phyloP scores from a whole-genome alignment of 30 jellyfish, hydroid and myxozoan species.

The Cassiopea andromeda region DNA sequence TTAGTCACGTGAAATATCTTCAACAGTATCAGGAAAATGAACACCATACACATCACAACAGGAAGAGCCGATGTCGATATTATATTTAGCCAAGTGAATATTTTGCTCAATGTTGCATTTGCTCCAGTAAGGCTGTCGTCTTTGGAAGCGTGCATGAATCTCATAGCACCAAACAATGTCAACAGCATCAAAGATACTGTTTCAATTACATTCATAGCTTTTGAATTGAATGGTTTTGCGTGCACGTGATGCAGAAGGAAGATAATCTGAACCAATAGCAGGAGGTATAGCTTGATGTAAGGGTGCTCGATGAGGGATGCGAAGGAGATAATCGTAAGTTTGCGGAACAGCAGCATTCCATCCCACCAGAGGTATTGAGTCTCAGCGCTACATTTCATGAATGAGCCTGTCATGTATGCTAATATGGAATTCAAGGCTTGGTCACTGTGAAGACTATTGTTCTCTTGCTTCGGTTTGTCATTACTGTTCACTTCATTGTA shows the following conservation, averaged over 20 bases:
- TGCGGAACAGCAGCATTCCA: conserved; percentile 34
- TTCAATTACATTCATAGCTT: conserved; percentile 27
- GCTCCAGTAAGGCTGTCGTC: not conserved
- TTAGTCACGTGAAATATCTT: not conserved
- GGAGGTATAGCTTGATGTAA: conserved; percentile 8
- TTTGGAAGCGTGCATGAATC: not conserved
- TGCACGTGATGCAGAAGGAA: conserved; percentile 61
- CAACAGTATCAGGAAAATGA: not conserved
- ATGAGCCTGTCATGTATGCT: conserved; percentile 10
- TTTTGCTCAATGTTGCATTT: not conserved
- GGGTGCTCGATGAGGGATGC: conserved; percentile 7
- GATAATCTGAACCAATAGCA: not conserved
- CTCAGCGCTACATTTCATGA: not conserved
- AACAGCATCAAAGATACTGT: conserved; percentile 21
- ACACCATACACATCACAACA: not conserved
- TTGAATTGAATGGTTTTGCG: conserved; percentile 37
- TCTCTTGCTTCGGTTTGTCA: not conserved
- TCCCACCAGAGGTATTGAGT: conserved; percentile 32
- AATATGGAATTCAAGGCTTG: not conserved
- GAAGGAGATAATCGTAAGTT: conserved; percentile 8
- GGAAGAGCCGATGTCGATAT: conserved; percentile 3
- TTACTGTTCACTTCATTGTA: not conserved
- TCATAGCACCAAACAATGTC: conserved; percentile 12
- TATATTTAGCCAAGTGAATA: conserved; percentile 18
- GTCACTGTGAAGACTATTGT: not conserved